These are phyloP conservation scores for Oostethus manadensis DNA, from an alignment of 2,113 vertebrate species.

Conservation along the genomic window DNA sequence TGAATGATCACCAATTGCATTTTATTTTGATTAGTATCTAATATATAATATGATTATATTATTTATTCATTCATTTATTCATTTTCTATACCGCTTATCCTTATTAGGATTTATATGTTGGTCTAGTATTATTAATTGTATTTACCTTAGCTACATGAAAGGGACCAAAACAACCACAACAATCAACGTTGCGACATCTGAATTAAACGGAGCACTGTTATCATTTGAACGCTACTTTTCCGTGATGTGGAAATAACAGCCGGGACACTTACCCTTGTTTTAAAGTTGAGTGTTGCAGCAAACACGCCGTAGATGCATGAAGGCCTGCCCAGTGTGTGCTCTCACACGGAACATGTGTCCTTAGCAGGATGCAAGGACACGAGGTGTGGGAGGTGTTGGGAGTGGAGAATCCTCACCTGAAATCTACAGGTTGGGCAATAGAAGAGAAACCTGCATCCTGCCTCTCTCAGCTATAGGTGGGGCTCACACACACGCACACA, in stretches of 20 bases:
- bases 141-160: no score
- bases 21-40: no score
- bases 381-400: conserved; percentile 6
- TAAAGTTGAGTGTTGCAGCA: background rate
- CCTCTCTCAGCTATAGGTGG: background rate
- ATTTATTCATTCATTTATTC: no score
- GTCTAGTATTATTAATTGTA: no score
- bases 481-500: background rate
- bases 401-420: conserved; percentile 16
- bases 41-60: no score
- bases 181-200: no score
- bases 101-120: no score
- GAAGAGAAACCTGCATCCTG: conserved; percentile 21
- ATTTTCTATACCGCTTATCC: no score
- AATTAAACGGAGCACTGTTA: background rate
- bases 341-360: conserved; percentile 24
- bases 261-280: conserved; percentile 36
- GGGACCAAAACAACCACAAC: background rate
- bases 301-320: background rate
- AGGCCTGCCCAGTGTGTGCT: background rate
- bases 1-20: no score
- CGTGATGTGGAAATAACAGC: background rate
- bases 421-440: conserved; percentile 29
- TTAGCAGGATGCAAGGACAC: conserved; percentile 22
- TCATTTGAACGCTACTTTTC: background rate